Base-by-base conservation (phyloP, 2,797 vertebrate genomes). In the Darevskia mixta region DNA sequence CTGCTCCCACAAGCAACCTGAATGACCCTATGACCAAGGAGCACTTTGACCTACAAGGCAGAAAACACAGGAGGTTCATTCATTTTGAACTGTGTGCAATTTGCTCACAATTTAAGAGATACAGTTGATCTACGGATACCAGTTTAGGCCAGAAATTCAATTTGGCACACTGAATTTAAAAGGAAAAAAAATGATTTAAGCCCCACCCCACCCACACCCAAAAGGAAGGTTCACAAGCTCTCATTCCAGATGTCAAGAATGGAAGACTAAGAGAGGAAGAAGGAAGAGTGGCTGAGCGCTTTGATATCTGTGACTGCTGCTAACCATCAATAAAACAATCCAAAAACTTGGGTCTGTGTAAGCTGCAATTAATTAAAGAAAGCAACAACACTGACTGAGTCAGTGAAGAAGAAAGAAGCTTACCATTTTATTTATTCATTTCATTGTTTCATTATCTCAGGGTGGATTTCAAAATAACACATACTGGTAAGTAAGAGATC, bases 1-100 rank as follows among this genome's bases (percentile, higher is more conserved):
- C 99, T 97, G 93, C 99, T 99, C 71, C 99, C 99, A 96, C 99
- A 99, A 3, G 99, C 99, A 92, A 99, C 98, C 94, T 99, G 99
- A 95, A 99, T 97, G 8, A 99, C 99, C 80, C 99, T 95, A 87
- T 99, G 98, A 23, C 99, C 99, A 92, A 99, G 96, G 45, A 99
- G 98, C 81, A 99, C 98, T 95, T 99, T 99, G 49, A 99, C 98
- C 99, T 99, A 89, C 3, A 86, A 91, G 88, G 78, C 0, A 87
- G 2, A 86, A 38, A 78, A 66, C 15, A 41, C 29, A 90, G 5
- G 6, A 78, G 86, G 79, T 1, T 76, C 4, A 38, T 80, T 25
- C 6, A 25, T 89, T 66, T 67, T n/a, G 75, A 81, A 38, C 66
- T 29, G 15, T 41, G 17, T 38, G 64, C n/a, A 38, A 79, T 18